phyloP scores from a whole-genome alignment of 2,797 vertebrate genomes.

The Syndactyla subalaris region DNA sequence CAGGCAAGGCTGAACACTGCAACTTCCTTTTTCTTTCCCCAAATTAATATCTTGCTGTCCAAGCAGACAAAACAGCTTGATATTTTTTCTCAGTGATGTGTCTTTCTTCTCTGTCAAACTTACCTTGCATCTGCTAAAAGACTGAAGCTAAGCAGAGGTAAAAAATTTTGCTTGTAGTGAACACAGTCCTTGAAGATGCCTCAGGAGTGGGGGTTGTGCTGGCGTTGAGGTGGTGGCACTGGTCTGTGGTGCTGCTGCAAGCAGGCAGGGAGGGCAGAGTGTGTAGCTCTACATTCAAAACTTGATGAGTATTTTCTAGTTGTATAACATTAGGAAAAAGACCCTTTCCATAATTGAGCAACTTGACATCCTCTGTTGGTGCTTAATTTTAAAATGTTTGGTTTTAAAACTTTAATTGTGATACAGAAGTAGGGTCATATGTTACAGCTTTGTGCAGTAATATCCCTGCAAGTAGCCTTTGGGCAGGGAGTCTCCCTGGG shows the following conservation, averaged over 20 bases:
- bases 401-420: neutral
- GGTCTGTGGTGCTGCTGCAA: neutral
- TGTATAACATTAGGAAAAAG: neutral
- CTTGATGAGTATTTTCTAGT: neutral
- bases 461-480: neutral
- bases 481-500: neutral
- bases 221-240: neutral
- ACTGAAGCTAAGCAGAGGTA: neutral
- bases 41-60: neutral
- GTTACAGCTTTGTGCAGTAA: neutral
- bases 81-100: neutral
- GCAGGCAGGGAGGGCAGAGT: neutral
- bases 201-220: neutral
- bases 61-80: neutral
- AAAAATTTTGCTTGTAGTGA: neutral
- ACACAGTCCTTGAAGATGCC: neutral
- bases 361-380: neutral
- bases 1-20: neutral
- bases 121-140: neutral
- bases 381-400: neutral
- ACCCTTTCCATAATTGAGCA: neutral
- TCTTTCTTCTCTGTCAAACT: neutral
- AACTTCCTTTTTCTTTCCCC: neutral
- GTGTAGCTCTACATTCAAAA: neutral
- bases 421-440: fast-evolving